phyloP scores from a whole-genome alignment of 2,797 vertebrate species.

The Ispidina picta region DNA sequence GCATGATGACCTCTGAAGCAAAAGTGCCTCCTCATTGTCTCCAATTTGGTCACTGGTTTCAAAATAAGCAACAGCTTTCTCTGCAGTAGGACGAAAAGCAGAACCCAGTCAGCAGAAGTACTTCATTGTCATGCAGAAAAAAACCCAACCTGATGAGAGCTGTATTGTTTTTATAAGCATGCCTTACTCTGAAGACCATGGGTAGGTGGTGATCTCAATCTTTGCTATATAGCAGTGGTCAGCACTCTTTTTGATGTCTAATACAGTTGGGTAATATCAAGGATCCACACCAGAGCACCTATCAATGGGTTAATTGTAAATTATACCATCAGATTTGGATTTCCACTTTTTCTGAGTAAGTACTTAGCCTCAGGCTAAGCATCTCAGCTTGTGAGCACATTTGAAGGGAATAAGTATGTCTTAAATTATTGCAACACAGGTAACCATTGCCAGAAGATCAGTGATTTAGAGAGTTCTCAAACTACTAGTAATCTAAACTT shows the following conservation, averaged over 20 bases:
- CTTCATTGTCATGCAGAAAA: neutral
- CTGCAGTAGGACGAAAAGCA: slow-evolving; percentile 70
- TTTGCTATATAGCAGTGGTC: neutral
- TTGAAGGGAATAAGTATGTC: neutral
- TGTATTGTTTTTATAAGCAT: neutral
- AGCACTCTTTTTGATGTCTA: neutral
- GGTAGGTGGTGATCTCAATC: neutral
- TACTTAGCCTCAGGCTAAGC: neutral
- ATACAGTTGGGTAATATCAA: neutral
- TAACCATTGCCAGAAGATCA: neutral
- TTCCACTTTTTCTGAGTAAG: neutral
- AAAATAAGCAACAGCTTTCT: slow-evolving; percentile 89
- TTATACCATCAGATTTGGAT: neutral
- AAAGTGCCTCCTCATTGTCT: slow-evolving; percentile 83
- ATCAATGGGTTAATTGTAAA: neutral
- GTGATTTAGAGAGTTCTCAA: neutral
- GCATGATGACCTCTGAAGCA: slow-evolving; percentile 83
- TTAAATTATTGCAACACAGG: neutral
- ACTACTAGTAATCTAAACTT: neutral
- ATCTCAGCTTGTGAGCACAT: neutral
- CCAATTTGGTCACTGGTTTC: slow-evolving; percentile 90
- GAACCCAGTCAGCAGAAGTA: neutral
- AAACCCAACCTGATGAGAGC: neutral
- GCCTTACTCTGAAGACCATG: neutral
- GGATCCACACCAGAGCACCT: neutral